These are phyloP conservation scores for Heterodera filipjevi DNA, from an alignment of 2,888 invertebrate species.

Conservation along the genomic window DNA sequence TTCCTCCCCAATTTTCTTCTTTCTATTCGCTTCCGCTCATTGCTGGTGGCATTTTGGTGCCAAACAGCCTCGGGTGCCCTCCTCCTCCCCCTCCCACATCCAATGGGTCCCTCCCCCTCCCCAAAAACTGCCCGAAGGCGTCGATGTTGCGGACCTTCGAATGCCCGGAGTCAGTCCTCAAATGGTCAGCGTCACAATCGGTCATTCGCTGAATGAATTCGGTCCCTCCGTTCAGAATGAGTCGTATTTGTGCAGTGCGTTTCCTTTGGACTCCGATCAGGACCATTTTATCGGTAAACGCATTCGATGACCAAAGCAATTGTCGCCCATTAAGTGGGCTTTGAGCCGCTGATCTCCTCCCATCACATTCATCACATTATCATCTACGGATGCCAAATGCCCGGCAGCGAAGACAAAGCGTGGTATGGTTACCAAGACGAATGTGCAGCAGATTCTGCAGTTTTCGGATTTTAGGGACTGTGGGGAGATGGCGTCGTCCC, in stretches of 20 bases:
- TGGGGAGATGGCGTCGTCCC: constrained; percentile 80
- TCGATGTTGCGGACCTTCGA: constrained; percentile 39
- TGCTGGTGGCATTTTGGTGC: constrained; percentile 22
- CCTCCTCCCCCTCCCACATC: background rate
- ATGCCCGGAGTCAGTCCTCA: constrained; percentile 51
- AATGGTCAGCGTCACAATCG: constrained; percentile 1
- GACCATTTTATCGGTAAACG: constrained; percentile 80
- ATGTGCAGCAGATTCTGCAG: background rate
- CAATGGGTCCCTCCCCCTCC: background rate
- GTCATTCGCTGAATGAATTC: constrained; percentile 9
- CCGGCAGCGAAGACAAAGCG: constrained; percentile 76
- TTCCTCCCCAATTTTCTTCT: background rate
- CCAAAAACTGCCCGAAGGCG: constrained; percentile 6
- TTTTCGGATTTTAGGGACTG: constrained; percentile 71
- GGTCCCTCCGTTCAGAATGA: constrained; percentile 77
- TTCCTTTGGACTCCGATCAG: constrained; percentile 78
- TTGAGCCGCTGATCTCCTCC: constrained; percentile 88
- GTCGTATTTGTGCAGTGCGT: constrained; percentile 86
- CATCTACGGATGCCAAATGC: constrained; percentile 83
- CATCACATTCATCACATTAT: constrained; percentile 90
- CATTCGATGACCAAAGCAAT: background rate
- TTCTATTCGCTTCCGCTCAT: background rate
- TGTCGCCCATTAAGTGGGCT: constrained; percentile 76
- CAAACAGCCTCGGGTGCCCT: background rate
- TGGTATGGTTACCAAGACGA: constrained; percentile 72